phyloP scores from a whole-genome alignment of 1,140 invertebrate species.

The Penaeus japonicus region DNA sequence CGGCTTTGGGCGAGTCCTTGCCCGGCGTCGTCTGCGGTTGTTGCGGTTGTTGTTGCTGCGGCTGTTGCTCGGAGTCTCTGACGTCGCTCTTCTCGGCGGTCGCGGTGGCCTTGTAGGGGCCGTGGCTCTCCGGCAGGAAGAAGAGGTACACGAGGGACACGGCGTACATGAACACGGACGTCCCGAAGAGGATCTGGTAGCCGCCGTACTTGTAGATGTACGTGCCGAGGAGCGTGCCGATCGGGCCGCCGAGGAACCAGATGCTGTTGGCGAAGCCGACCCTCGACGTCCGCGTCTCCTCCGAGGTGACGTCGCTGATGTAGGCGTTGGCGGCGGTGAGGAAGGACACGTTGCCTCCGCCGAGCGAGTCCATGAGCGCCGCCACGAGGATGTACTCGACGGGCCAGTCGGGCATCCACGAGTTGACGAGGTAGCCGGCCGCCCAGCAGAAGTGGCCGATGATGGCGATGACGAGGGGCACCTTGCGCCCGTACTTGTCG shows the following conservation, averaged over 20 bases:
- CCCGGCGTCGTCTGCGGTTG: background rate
- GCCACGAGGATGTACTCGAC: constrained; percentile 71
- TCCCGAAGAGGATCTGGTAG: constrained; percentile 54
- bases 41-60: background rate
- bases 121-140: constrained; percentile 55
- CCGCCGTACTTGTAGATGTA: constrained; percentile 55
- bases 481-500: constrained; percentile 72
- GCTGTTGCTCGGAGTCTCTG: background rate
- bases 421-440: constrained; percentile 79
- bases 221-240: constrained; percentile 74
- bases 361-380: constrained; percentile 67
- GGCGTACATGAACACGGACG: constrained; percentile 32
- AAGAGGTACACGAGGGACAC: constrained; percentile 44
- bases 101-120: constrained; percentile 39
- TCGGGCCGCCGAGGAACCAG: constrained; percentile 79
- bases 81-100: background rate
- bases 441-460: constrained; percentile 81
- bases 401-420: constrained; percentile 75
- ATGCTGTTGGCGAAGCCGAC: constrained; percentile 86
- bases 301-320: constrained; percentile 83
- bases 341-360: constrained; percentile 86
- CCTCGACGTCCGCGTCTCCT: constrained; percentile 79
- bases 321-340: constrained; percentile 91
- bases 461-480: constrained; percentile 84
- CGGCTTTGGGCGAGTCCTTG: background rate